Evolutionary conservation across 2,888 invertebrate species (phyloP).

Genomic region (Glomeris marginata): DNA sequence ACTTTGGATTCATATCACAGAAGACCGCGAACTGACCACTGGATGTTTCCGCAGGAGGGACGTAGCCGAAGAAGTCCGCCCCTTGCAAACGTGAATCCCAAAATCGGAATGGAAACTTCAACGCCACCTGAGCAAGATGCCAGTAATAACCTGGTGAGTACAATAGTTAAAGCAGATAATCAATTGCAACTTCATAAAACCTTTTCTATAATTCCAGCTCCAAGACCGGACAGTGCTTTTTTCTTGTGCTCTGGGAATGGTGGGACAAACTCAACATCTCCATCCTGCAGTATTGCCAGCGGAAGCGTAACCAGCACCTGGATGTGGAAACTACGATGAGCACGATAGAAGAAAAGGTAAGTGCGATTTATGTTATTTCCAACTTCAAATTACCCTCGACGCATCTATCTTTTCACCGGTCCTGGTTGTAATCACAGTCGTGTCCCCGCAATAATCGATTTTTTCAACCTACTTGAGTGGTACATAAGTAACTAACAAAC

Average conservation of each 20-base stretch:
- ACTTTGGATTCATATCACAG: constrained; percentile 21
- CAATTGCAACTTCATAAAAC: no score
- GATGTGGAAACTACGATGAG: background rate
- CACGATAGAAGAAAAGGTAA: background rate
- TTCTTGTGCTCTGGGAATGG: constrained; percentile 29
- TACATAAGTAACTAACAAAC: background rate
- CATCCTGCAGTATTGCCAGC: constrained; percentile 29
- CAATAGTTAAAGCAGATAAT: no score
- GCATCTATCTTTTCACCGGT: constrained; percentile 4
- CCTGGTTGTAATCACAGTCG: constrained; percentile 20
- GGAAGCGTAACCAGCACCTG: constrained; percentile 34
- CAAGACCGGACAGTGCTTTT: constrained; percentile 28
- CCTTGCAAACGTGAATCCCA: constrained; percentile 10
- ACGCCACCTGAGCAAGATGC: constrained; percentile 7
- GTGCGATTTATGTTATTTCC: background rate
- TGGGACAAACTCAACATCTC: constrained; percentile 29
- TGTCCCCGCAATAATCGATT: constrained; percentile 22
- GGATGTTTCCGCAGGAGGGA: constrained; percentile 2
- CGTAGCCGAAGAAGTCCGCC: constrained; percentile 15
- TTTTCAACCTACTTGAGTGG: constrained; percentile 20
- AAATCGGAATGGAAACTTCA: constrained; percentile 13
- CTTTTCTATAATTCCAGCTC: constrained; percentile 35
- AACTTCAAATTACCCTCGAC: constrained; percentile 5
- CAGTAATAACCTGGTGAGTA: background rate
- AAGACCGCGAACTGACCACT: constrained; percentile 12